phyloP scores from a whole-genome alignment of 1,140 invertebrate species.

The Neotoxoptera formosana region DNA sequence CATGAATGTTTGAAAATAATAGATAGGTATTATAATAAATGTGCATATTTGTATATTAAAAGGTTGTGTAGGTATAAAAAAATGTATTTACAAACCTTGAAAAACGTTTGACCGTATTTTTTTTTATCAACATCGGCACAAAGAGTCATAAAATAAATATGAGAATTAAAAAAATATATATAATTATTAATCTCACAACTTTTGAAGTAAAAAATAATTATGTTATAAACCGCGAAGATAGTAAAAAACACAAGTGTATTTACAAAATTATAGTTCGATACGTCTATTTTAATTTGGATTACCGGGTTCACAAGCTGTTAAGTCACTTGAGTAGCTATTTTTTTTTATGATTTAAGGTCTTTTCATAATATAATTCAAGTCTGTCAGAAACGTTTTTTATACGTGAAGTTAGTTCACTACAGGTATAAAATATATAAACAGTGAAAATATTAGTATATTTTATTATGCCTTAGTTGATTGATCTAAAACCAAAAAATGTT shows the following conservation, averaged over 20 bases:
- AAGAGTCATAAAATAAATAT: not conserved
- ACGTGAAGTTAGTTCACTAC: not conserved
- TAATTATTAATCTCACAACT: not conserved
- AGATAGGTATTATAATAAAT: not conserved
- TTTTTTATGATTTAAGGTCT: not conserved
- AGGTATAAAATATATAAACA: not conserved
- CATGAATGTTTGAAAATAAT: not conserved
- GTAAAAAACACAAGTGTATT: not conserved
- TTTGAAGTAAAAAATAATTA: not conserved
- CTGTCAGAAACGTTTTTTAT: not conserved
- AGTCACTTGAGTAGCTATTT: not conserved
- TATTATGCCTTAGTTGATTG: not conserved
- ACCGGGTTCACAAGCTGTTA: not conserved
- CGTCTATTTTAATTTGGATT: not conserved
- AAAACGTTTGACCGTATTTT: not conserved
- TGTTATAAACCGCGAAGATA: not conserved
- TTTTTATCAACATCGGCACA: not conserved
- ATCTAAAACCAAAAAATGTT: not conserved
- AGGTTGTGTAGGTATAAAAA: not conserved
- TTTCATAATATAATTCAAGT: not conserved
- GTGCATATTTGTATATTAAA: not conserved
- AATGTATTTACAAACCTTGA: not conserved
- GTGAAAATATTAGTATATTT: not conserved
- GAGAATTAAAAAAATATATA: not conserved
- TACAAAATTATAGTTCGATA: not conserved